Base-by-base conservation (phyloP, 2,888 invertebrate species). In the Eupithecia inturbata region DNA sequence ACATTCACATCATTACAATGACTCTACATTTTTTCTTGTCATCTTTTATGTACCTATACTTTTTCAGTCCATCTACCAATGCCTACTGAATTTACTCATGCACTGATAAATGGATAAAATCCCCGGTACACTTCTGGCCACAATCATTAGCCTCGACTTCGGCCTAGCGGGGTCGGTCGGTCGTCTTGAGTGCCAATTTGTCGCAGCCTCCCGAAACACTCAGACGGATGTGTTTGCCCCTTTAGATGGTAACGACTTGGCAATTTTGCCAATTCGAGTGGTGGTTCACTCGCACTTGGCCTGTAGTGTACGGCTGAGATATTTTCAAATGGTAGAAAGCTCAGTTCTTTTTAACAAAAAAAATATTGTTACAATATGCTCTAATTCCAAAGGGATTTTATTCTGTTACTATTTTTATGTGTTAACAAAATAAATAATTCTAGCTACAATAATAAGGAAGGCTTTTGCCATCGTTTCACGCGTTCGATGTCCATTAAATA, bases 141-240 rank as follows among this genome's bases (percentile, higher is more conserved):
- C 82, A 86, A 87, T 87, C 83, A 88, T 88, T 85, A 87, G 84
- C 75, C 77, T 67, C 72, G 57, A 66, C 76, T 80, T 80, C 64
- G 64, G 26, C n/a, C 31, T 31, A 31, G 31, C 53, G 22, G 57
- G 57, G 57, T 57, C 71, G 72, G 57, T 57, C 71, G 72, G 69
- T 80, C 84, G 83, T 78, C 84, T 89, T 82, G 85, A 92, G 92
- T 82, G 89, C 86, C 92, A 92, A 92, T 92, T 92, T 92, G 91
- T 87, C 84, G 86, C 78, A 39, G 53, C 68, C 71, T 79, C 83
- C 84, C 84, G 88, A 89, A 89, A 91, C 92, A 92, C 91, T 91
- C 82, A 84, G 81, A 73, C 83, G 82, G 84, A 87, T 89, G 89
- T 89, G 89, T 88, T 91, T 88, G 91, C 89, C 88, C 85, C 88